A percentile compares a stretch with the other conserved stretches of the same genome.
These are phyloP conservation scores for Quadroppia sp. DNA, from an alignment of 2,888 invertebrate genomes.

Conservation along the genomic window DNA sequence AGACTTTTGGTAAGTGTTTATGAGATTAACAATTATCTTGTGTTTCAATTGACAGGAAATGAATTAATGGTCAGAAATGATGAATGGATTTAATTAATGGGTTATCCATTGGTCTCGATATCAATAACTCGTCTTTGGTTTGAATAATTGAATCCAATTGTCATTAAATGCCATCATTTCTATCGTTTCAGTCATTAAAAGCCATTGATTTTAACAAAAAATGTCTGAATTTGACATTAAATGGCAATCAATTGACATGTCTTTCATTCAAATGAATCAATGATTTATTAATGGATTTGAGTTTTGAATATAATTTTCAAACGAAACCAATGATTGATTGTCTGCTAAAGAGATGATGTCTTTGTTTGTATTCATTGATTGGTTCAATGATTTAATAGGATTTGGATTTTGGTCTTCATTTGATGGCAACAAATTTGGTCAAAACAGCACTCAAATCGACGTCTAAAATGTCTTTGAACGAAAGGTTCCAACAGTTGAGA, in stretches of 20 bases:
- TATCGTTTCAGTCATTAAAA: too few relatives aligned
- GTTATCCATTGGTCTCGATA: too few relatives aligned
- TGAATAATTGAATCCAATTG: too few relatives aligned
- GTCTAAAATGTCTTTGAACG: constrained; percentile 55
- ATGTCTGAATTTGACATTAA: not conserved
- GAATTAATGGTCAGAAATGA: not conserved
- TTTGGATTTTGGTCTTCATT: not conserved
- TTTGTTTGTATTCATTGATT: not conserved
- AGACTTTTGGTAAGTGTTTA: not conserved
- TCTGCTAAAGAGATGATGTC: too few relatives aligned
- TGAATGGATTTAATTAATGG: too few relatives aligned
- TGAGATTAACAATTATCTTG: not conserved
- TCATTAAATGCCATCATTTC: too few relatives aligned
- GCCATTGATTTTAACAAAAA: too few relatives aligned
- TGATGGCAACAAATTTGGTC: constrained; percentile 30
- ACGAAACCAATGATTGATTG: too few relatives aligned
- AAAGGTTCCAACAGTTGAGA: constrained; percentile 52
- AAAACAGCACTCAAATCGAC: constrained; percentile 56
- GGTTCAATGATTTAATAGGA: constrained; percentile 21
- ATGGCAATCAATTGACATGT: not conserved
- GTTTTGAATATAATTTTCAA: not conserved
- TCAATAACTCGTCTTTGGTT: too few relatives aligned
- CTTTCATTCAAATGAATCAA: not conserved
- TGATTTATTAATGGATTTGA: not conserved
- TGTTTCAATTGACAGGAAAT: constrained; percentile 9